phyloP scores from a whole-genome alignment of 2,797 vertebrate species.

The Spinibarbus caldwelli region DNA sequence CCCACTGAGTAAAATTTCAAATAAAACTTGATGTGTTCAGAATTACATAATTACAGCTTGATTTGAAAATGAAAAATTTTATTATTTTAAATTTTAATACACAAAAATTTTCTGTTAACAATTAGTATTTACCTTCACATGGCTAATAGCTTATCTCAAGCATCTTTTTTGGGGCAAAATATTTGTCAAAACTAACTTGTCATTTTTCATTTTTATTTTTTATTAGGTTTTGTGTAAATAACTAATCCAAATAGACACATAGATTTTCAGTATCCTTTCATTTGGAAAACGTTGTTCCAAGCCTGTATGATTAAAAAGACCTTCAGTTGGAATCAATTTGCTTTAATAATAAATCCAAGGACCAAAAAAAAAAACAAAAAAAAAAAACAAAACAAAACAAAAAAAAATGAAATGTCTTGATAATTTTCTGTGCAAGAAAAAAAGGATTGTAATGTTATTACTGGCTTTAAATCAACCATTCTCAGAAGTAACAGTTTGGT shows the following conservation, averaged over 20 bases:
- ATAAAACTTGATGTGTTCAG: no score
- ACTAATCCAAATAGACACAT: not conserved
- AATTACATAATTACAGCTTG: no score
- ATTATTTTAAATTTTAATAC: no score
- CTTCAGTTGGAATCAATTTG: not conserved
- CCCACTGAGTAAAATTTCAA: no score
- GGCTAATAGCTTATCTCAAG: not conserved
- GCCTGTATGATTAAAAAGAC: not conserved
- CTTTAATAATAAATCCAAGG: not conserved
- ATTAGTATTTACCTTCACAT: not conserved
- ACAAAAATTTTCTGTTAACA: no score
- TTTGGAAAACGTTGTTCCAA: not conserved
- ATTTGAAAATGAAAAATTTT: no score
- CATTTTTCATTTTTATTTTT: not conserved
- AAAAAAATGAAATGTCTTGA: not conserved
- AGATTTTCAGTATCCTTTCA: not conserved
- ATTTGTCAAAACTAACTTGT: not conserved
- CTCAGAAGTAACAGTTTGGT: not conserved
- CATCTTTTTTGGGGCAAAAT: not conserved
- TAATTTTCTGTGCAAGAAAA: not conserved
- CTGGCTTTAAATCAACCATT: not conserved
- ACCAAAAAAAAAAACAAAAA: not conserved
- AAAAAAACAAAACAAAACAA: no score
- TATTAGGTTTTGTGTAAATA: not conserved
- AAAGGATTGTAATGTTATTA: not conserved